Evolutionary conservation across 1,140 invertebrate species (phyloP).

Genomic region (Magallana ariakensis): DNA sequence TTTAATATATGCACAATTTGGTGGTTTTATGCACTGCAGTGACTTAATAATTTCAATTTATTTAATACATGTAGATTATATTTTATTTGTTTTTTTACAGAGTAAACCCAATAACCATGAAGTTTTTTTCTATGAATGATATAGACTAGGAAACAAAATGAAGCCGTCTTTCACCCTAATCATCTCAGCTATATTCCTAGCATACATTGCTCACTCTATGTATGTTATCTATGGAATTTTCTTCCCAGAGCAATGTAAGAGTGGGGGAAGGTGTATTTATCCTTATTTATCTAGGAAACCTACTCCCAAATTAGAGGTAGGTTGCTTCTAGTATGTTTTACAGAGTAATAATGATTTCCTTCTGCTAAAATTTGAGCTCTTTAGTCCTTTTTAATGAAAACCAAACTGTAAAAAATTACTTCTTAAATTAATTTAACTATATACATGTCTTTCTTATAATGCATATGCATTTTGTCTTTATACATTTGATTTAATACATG

Average conservation of each 20-base stretch:
- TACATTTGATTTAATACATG: too few relatives aligned
- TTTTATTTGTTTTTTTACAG: background rate
- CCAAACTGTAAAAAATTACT: background rate
- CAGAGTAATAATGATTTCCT: too few relatives aligned
- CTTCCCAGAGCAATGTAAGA: slow-evolving; percentile 85
- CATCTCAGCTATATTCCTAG: slow-evolving; percentile 84
- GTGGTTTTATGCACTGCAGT: too few relatives aligned
- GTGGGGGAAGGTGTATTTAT: slow-evolving; percentile 77
- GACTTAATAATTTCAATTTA: too few relatives aligned
- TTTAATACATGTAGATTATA: background rate
- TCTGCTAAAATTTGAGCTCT: too few relatives aligned
- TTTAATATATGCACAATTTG: too few relatives aligned
- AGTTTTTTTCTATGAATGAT: too few relatives aligned
- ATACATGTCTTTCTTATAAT: too few relatives aligned
- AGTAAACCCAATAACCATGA: background rate
- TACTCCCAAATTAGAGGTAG: slow-evolving; percentile 82
- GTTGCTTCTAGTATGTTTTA: slow-evolving; percentile 79
- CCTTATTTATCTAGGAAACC: slow-evolving; percentile 72
- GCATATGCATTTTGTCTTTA: too few relatives aligned
- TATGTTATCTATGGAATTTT: slow-evolving; percentile 87
- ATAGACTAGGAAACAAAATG: slow-evolving; percentile 36
- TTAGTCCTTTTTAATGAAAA: too few relatives aligned
- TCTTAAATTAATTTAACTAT: too few relatives aligned
- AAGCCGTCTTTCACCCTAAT: slow-evolving; percentile 71
- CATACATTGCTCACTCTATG: slow-evolving; percentile 87